Base-by-base conservation (phyloP, 2,797 vertebrate genomes). In the Limosa lapponica region DNA sequence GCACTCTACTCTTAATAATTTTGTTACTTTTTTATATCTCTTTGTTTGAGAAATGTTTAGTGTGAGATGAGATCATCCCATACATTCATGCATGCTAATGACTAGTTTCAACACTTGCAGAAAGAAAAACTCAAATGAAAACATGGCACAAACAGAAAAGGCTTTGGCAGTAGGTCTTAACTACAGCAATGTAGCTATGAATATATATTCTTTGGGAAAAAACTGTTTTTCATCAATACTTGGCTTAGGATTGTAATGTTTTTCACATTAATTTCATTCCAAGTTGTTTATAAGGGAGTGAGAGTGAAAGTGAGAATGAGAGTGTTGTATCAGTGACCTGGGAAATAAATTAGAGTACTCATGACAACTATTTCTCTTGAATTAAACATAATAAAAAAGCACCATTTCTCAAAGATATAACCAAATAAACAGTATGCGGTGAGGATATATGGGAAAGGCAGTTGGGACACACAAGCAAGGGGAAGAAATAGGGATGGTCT, bases 121-220 rank as follows among this genome's bases (percentile, higher is more conserved):
- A 93, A 93, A 72, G 19, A 43, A 95, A 95, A 83, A 79, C 59
- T 90, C 75, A 78, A 83, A 74, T 80, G 15, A 82, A 94, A 95
- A 43, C 7, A 44, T 6, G 51, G 24, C 36, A 88, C 13, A 96
- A 96, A 94, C 37, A 59, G 36, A 94, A 90, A 92, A 73, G 6
- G 12, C 11, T 89, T 89, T 78, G 46, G 25, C 75, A 88, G 61
- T 62, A 78, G 37, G 36, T 88, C 44, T 94, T 82, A 88, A 90
- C 64, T 83, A 90, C 32, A 74, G 43, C 46, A 64, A 14, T 65
- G 36, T 67, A 93, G 51, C 25, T 75, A 66, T 2, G 6, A 59
- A 75, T 37, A 44, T 16, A 19, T 57, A 52, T 30, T 28, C 15
- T 66, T 73, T 52, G 2, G 0, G 3, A 2, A 59, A 85, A 55